Conservation (phyloP, 2,113 vertebrate genomes). For the Oncorhynchus clarkii region DNA sequence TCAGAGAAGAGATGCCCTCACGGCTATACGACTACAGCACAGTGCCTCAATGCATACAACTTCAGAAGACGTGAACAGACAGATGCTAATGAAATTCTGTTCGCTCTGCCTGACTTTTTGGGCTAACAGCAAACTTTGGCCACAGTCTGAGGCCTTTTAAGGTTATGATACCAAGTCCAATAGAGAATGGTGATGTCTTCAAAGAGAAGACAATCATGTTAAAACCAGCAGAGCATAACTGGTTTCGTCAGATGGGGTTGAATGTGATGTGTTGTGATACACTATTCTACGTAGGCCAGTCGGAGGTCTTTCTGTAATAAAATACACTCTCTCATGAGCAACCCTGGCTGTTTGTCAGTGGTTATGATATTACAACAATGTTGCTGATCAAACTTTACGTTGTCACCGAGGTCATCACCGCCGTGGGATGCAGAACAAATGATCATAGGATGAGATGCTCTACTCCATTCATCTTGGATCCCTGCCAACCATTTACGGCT, state of each 20-base stretch:
- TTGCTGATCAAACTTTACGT: not conserved
- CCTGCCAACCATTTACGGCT: not conserved
- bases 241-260: not conserved
- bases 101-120: conserved; percentile 1
- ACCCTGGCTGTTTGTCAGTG: too few species aligned
- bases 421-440: not conserved
- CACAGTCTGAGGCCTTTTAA: not conserved
- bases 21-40: not conserved
- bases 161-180: not conserved
- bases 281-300: too few species aligned
- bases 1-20: not conserved
- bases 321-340: too few species aligned
- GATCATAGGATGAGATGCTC: not conserved
- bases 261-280: too few species aligned
- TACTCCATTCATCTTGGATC: not conserved
- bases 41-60: not conserved
- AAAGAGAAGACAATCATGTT: not conserved
- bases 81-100: conserved; percentile 14
- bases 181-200: not conserved
- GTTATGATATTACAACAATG: too few species aligned
- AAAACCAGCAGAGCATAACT: not conserved
- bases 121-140: not conserved
- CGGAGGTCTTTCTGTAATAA: too few species aligned
- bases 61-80: not conserved
- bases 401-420: not conserved